A percentile compares a stretch with the other conserved stretches of the same genome.
phyloP scores from a whole-genome alignment of 1,140 invertebrate species.

The Whitmania pigra region DNA sequence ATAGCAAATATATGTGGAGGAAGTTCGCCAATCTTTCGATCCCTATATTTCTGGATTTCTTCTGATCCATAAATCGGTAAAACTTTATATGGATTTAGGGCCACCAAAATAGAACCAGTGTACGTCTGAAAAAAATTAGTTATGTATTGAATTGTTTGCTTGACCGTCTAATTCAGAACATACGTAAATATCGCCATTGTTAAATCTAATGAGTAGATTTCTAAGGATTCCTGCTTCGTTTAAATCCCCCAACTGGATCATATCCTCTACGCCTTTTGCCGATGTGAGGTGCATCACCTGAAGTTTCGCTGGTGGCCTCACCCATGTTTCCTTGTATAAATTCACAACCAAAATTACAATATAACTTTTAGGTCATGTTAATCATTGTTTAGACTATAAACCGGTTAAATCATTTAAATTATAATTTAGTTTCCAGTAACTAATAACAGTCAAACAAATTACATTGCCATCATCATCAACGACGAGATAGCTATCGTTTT shows the following conservation, averaged over 20 bases:
- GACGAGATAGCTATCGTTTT: slow-evolving; percentile 71
- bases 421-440: slow-evolving; percentile 9
- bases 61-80: slow-evolving; percentile 93
- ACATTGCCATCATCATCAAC: slow-evolving; percentile 81
- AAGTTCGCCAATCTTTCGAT: slow-evolving; percentile 90
- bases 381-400: neutral
- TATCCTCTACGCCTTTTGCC: slow-evolving; percentile 95
- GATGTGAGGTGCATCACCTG: slow-evolving; percentile 97
- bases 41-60: slow-evolving; percentile 90
- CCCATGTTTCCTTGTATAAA: slow-evolving; percentile 1
- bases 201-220: slow-evolving; percentile 91
- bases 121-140: slow-evolving; percentile 61
- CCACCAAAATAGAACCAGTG: slow-evolving; percentile 93
- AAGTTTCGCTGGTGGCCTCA: slow-evolving; percentile 51
- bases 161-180: slow-evolving; percentile 33
- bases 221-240: slow-evolving; percentile 94
- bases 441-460: slow-evolving; percentile 26
- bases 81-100: slow-evolving; percentile 97
- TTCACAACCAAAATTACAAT: neutral
- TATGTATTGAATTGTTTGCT: neutral
- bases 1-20: slow-evolving; percentile 96
- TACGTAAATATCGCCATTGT: slow-evolving; percentile 97
- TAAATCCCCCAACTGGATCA: slow-evolving; percentile 95
- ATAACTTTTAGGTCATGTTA: neutral
- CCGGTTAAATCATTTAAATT: neutral